These are phyloP conservation scores for Sycophila sp. DNA, from an alignment of 1,140 invertebrate species.

Conservation along the genomic window DNA sequence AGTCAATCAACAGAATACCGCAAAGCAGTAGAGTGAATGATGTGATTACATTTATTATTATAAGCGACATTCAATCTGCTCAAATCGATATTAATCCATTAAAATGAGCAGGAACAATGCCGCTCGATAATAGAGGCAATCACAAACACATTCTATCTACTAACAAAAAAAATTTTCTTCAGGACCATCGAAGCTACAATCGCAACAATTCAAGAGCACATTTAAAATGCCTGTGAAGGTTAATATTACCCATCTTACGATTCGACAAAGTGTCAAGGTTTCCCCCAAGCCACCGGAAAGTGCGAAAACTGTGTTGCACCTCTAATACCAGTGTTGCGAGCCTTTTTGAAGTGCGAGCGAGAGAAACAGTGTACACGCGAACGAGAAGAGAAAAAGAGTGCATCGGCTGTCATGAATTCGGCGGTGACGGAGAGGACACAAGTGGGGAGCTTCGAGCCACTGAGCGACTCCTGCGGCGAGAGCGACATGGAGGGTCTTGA, in stretches of 20 bases:
- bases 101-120: too few species aligned
- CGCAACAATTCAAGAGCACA: too few species aligned
- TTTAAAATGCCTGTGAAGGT: too few species aligned
- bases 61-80: too few species aligned
- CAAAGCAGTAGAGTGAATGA: too few species aligned
- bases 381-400: background rate
- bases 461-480: slow-evolving; percentile 54
- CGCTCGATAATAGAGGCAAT: too few species aligned
- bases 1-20: background rate
- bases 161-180: too few species aligned
- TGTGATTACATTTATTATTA: too few species aligned
- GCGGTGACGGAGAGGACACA: background rate
- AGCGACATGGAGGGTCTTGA: slow-evolving; percentile 77
- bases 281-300: background rate
- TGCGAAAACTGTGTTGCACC: background rate
- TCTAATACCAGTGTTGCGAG: background rate
- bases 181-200: too few species aligned
- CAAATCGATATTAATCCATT: too few species aligned
- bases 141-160: too few species aligned
- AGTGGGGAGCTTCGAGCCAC: slow-evolving; percentile 13
- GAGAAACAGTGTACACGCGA: background rate
- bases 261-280: too few species aligned
- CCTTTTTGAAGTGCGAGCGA: background rate
- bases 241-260: background rate
- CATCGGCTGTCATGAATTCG: slow-evolving; percentile 22